Evolutionary conservation across 64 coral and sea anemone species (phyloP).

Genomic region (Actinia tenebrosa): DNA sequence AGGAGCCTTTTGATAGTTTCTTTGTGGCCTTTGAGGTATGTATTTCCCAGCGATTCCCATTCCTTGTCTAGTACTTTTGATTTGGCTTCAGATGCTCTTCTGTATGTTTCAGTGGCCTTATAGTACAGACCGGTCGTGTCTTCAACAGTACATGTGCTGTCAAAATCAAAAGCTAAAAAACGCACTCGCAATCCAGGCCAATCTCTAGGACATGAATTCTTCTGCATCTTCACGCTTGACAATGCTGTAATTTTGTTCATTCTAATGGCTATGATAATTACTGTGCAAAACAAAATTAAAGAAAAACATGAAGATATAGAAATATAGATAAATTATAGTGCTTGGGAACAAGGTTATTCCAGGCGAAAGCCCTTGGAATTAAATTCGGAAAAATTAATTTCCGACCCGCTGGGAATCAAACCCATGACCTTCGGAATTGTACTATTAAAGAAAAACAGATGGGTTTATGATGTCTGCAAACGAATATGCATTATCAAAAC

Average conservation of each 20-base stretch:
- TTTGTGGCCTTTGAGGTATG: conserved; percentile 49
- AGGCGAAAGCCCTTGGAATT: too few species aligned
- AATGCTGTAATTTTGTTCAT: conserved; percentile 29
- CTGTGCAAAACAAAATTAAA: background rate
- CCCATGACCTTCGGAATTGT: too few species aligned
- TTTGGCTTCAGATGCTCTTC: conserved; percentile 28
- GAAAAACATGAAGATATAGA: background rate
- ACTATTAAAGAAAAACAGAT: background rate
- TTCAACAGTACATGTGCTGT: conserved; percentile 83
- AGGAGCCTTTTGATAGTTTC: conserved; percentile 38
- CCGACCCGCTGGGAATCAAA: too few species aligned
- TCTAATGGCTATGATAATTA: conserved; percentile 31
- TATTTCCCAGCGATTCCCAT: conserved; percentile 48
- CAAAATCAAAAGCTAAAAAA: conserved; percentile 93
- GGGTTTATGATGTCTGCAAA: too few species aligned
- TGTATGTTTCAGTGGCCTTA: conserved; percentile 80
- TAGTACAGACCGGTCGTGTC: conserved; percentile 74
- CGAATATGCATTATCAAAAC: too few species aligned
- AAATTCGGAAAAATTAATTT: too few species aligned
- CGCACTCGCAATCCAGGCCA: conserved; percentile 58
- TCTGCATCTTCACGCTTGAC: conserved; percentile 11
- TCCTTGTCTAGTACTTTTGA: conserved; percentile 48
- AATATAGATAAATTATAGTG: too few species aligned
- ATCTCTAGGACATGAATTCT: conserved; percentile 43
- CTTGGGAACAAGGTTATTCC: too few species aligned